Evolutionary conservation across 2,113 vertebrate genomes (phyloP).

Genomic region (Phrynosoma platyrhinos): DNA sequence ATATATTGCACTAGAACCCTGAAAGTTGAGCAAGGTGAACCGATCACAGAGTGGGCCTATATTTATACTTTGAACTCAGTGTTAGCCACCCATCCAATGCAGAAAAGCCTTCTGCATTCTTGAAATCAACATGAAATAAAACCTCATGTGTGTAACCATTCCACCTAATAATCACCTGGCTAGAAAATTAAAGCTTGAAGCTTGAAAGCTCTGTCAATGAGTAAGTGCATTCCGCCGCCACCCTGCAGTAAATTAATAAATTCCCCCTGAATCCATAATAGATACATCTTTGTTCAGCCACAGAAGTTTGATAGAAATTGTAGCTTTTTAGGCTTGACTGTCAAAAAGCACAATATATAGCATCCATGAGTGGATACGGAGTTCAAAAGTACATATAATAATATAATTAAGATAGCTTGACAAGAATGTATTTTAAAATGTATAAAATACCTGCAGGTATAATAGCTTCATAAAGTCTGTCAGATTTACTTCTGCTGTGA

Average conservation of each 20-base stretch:
- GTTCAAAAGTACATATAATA: slow-evolving; percentile 88
- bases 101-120: not conserved
- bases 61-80: not conserved
- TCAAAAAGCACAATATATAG: slow-evolving; percentile 78
- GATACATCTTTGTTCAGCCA: slow-evolving; percentile 78
- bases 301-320: slow-evolving; percentile 79
- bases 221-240: slow-evolving; percentile 33
- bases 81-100: not conserved
- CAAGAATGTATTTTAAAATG: slow-evolving; percentile 85
- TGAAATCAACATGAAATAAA: not conserved
- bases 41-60: accelerated
- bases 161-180: not conserved
- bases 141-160: accelerated
- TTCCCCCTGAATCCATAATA: slow-evolving; percentile 70
- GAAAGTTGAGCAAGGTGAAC: not conserved
- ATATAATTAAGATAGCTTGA: slow-evolving; percentile 85
- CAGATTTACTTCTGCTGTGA: slow-evolving; percentile 87
- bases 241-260: slow-evolving; percentile 74
- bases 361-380: slow-evolving; percentile 72
- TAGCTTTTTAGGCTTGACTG: slow-evolving; percentile 78
- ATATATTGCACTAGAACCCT: not conserved
- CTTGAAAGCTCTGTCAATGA: slow-evolving; percentile 49
- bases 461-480: slow-evolving; percentile 88
- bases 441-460: slow-evolving; percentile 85
- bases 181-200: slow-evolving; percentile 55